Evolutionary conservation across 2,797 vertebrate genomes (phyloP).

Genomic region (Lophotriccus pileatus): DNA sequence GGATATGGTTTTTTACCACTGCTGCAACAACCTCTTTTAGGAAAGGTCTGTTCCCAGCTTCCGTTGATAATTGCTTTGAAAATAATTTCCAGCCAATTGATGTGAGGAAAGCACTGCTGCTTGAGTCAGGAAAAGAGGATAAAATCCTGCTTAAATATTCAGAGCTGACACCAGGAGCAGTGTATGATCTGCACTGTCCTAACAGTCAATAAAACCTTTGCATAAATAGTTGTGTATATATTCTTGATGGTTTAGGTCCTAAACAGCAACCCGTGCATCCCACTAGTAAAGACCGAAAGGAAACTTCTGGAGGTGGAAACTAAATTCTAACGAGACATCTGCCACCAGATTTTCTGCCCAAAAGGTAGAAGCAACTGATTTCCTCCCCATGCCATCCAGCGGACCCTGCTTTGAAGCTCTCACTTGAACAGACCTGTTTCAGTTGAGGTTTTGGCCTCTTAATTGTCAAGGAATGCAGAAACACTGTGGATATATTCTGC

Average conservation of each 20-base stretch:
- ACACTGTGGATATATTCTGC: rapidly evolving
- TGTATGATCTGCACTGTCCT: not conserved
- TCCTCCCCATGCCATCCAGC: not conserved
- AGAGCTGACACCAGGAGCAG: not conserved
- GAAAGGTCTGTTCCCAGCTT: not conserved
- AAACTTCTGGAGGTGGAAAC: not conserved
- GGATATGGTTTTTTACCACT: not conserved
- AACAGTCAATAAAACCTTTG: not conserved
- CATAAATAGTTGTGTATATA: not conserved
- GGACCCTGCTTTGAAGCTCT: not conserved
- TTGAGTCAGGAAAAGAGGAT: not conserved
- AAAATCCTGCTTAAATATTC: not conserved
- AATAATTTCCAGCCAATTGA: not conserved
- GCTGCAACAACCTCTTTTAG: not conserved
- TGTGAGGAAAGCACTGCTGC: not conserved
- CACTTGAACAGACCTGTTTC: not conserved
- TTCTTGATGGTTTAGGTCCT: not conserved
- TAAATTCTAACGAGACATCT: not conserved
- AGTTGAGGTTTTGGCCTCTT: not conserved
- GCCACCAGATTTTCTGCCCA: not conserved
- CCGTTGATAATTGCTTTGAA: not conserved
- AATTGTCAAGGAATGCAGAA: not conserved
- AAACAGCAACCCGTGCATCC: not conserved
- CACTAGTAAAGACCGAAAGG: not conserved
- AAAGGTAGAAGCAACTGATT: not conserved